phyloP scores from a whole-genome alignment of 37 sponge, comb jelly and placozoan species.

The Theonella swinhoei region DNA sequence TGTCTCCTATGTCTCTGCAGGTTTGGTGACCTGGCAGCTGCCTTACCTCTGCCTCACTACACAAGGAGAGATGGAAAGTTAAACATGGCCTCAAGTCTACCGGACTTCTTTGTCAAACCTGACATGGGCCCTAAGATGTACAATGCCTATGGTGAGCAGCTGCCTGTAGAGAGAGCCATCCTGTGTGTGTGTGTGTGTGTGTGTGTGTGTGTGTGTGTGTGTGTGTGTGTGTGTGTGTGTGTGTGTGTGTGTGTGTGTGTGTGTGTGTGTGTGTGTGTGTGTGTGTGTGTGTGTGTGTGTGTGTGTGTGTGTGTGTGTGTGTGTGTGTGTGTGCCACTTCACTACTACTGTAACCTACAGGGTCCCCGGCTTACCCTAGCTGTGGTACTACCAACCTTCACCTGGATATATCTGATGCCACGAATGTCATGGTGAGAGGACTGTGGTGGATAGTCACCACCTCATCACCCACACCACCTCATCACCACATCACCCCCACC shows the following conservation, averaged over 20 bases:
- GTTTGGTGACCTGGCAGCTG: conserved; percentile 79
- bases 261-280: conserved; percentile 1
- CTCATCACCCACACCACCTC: neutral
- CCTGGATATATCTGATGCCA: conserved; percentile 95
- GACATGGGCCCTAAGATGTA: conserved; percentile 99
- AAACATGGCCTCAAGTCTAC: conserved; percentile 92
- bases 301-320: conserved; percentile 11
- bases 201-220: conserved; percentile 19
- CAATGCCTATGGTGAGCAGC: conserved; percentile 93
- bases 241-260: conserved; percentile 9
- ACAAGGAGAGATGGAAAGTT: conserved; percentile 86
- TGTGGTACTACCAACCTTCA: conserved; percentile 93
- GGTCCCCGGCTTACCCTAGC: conserved; percentile 46
- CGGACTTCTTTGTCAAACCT: conserved; percentile 87
- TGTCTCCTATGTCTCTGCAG: conserved; percentile 30
- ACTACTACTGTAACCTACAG: conserved; percentile 3
- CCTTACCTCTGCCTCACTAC: conserved; percentile 88
- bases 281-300: conserved; percentile 11
- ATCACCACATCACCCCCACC: neutral
- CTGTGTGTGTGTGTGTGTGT: too few relatives aligned
- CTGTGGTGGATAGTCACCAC: conserved; percentile 1
- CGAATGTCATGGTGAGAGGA: conserved; percentile 91
- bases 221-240: conserved; percentile 16
- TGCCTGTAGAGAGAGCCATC: neutral
- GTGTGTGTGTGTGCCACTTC: neutral